Base-by-base conservation (phyloP, 2,888 invertebrate species). In the Acleris literana region DNA sequence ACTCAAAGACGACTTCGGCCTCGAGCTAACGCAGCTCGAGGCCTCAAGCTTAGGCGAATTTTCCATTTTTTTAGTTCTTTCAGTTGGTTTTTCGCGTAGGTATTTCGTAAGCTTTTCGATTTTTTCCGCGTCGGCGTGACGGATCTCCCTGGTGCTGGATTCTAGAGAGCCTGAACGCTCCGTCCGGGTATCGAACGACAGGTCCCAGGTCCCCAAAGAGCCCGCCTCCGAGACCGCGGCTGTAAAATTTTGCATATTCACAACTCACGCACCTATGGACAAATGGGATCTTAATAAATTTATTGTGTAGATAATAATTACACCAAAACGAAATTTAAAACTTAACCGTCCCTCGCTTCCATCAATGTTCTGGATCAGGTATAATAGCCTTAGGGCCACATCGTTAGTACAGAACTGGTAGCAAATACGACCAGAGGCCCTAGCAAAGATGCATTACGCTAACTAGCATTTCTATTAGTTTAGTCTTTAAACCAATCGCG, bases 31-130 rank as follows among this genome's bases (percentile, higher is more conserved):
- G 88, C 88, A 88, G 67, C 81, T 79, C 64, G 75, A 72, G 18
- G 16, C 9, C 13, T 7, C 20, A n/a, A 16, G 22, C 49, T 51
- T 59, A 2, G 22, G 17, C 13, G 16, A 58, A 82, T 87, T 87
- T 88, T 83, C 90, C 90, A 90, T 3, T 83, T 89, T 88, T 88
- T 82, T 81, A 70, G 70, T 52, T 39, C 75, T 79, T 82, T 82
- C 78, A 68, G 29, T 62, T 63, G 58, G 69, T 69, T 29, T 77
- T 72, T 80, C 82, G 56, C 87, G 84, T 64, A 90, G 75, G 71
- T 90, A 91, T 85, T 89, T 90, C 70, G 91, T 90, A 60, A 91
- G 86, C 84, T 90, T 92, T 92, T 83, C 91, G 33, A 91, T 91
- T 91, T 92, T 92, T 92, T 91, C 88, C 75, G 84, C 87, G 78